Conservation (phyloP, 2,888 invertebrate species). For the Athalia cordata region DNA sequence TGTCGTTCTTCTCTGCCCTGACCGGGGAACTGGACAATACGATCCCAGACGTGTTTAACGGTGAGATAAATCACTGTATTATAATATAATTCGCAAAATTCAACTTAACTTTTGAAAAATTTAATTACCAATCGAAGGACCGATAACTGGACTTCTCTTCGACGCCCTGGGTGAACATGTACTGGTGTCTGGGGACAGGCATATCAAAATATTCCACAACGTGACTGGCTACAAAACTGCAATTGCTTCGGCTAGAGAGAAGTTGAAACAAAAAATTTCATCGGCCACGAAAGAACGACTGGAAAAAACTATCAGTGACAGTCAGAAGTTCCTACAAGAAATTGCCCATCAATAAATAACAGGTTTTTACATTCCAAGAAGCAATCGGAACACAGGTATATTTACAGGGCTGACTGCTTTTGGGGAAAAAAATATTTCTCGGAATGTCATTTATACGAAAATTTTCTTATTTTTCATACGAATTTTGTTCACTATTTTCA, state of each 20-base stretch:
- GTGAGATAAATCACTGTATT: constrained; percentile 67
- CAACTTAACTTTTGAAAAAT: neutral
- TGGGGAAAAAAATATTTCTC: neutral
- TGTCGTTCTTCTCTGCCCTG: constrained; percentile 83
- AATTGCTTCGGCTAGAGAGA: constrained; percentile 74
- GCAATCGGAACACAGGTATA: neutral
- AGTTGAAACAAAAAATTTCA: constrained; percentile 78
- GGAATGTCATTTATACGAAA: neutral
- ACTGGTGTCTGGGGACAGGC: constrained; percentile 84
- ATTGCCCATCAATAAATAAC: constrained; percentile 60
- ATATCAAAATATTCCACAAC: constrained; percentile 87
- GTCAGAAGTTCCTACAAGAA: constrained; percentile 73
- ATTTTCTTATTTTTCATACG: constrained; percentile 20
- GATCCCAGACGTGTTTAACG: constrained; percentile 80
- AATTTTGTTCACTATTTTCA: neutral
- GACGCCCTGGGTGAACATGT: constrained; percentile 85
- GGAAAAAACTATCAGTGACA: constrained; percentile 80
- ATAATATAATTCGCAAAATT: neutral
- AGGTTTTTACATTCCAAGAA: constrained; percentile 5
- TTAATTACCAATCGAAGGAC: constrained; percentile 75
- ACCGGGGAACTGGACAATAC: constrained; percentile 80
- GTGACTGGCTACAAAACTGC: constrained; percentile 79
- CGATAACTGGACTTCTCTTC: constrained; percentile 82
- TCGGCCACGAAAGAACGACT: constrained; percentile 87
- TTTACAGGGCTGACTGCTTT: neutral